A percentile compares a stretch with the other conserved stretches of the same genome.
phyloP scores from a whole-genome alignment of 2,888 invertebrate genomes.

The Elysia crispata region DNA sequence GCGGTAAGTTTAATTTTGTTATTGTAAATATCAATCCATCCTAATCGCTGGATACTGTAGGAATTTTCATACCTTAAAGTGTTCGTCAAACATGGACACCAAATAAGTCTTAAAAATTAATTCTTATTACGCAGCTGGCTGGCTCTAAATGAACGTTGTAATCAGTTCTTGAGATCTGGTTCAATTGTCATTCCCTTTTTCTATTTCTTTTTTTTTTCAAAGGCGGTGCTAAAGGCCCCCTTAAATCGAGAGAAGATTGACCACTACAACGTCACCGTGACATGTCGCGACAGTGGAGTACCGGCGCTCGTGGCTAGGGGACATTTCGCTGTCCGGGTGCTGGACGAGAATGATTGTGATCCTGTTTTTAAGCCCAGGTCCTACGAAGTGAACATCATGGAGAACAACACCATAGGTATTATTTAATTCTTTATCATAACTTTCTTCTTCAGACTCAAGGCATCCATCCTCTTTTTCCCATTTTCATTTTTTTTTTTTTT shows the following conservation, averaged over 20 bases:
- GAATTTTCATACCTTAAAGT: too few species aligned
- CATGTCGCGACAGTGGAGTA: slow-evolving; percentile 68
- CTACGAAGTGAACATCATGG: slow-evolving; percentile 63
- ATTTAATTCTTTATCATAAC: not conserved
- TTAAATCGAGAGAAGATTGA: slow-evolving; percentile 66
- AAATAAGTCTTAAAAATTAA: too few species aligned
- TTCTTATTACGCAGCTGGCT: too few species aligned
- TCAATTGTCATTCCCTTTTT: too few species aligned
- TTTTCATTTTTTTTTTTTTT: not conserved
- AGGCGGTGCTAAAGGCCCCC: slow-evolving; percentile 56
- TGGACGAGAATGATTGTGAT: slow-evolving; percentile 52
- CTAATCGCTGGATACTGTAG: too few species aligned
- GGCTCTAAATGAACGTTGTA: too few species aligned
- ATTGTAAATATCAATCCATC: too few species aligned
- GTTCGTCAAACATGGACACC: too few species aligned
- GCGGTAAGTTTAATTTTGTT: too few species aligned
- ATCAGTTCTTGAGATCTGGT: too few species aligned
- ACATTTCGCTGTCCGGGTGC: slow-evolving; percentile 58
- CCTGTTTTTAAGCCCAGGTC: slow-evolving; percentile 58
- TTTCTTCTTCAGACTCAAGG: not conserved
- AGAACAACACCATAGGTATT: slow-evolving; percentile 61
- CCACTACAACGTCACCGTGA: slow-evolving; percentile 63
- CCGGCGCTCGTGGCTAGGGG: slow-evolving; percentile 62
- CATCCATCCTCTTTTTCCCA: not conserved
- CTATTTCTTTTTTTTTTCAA: too few species aligned